Evolutionary conservation across 2,797 vertebrate species (phyloP).

Genomic region (Dryobates pubescens): DNA sequence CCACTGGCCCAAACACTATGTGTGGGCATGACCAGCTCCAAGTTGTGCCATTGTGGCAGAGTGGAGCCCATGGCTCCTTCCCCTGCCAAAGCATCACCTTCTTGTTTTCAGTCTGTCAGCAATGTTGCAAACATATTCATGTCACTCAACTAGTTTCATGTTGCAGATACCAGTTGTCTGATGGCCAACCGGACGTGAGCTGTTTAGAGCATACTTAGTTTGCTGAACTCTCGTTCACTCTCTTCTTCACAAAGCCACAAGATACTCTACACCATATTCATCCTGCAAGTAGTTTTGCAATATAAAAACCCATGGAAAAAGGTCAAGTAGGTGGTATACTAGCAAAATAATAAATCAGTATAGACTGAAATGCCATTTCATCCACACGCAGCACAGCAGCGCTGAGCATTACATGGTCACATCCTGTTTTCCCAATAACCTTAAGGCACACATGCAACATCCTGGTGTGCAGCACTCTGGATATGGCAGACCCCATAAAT

Average conservation of each 20-base stretch:
- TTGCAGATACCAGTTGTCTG: neutral
- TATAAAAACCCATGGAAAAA: neutral
- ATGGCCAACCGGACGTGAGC: neutral
- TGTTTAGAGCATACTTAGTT: neutral
- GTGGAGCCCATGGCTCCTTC: accelerated
- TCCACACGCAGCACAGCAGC: neutral
- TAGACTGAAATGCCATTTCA: neutral
- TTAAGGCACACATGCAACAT: neutral
- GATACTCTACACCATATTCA: neutral
- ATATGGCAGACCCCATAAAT: neutral
- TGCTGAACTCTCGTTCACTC: neutral
- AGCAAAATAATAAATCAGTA: neutral
- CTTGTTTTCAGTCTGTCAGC: neutral
- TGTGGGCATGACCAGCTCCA: accelerated
- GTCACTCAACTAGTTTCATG: neutral
- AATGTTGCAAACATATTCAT: neutral
- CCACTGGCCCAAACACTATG: neutral
- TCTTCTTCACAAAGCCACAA: neutral
- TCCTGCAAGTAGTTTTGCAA: neutral
- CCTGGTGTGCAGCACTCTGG: neutral
- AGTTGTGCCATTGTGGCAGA: neutral
- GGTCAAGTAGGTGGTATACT: neutral
- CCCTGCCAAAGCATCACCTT: neutral
- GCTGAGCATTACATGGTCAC: accelerated
- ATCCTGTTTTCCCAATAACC: neutral